phyloP scores from a whole-genome alignment of 2,888 invertebrate species.

The Venustoraphidia nigricollis region DNA sequence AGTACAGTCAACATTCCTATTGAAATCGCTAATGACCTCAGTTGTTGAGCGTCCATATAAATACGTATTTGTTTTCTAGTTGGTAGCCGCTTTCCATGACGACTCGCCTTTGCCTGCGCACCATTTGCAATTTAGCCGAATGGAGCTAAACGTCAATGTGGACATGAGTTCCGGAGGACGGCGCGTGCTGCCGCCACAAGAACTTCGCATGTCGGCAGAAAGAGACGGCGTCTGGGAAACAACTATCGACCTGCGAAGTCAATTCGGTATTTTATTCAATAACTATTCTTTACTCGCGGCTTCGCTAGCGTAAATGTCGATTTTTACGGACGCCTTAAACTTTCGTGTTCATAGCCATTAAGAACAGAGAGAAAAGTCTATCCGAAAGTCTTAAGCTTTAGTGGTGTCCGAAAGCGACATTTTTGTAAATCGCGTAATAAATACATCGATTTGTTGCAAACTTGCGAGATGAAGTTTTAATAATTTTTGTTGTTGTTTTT shows the following conservation, averaged over 20 bases:
- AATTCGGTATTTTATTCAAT: slow-evolving; percentile 31
- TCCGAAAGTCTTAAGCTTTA: no score
- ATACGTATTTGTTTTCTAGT: slow-evolving; percentile 27
- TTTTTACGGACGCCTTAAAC: no score
- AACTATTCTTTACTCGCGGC: background rate
- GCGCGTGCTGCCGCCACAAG: slow-evolving; percentile 41
- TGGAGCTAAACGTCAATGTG: slow-evolving; percentile 50
- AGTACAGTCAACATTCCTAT: no score
- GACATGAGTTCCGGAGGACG: slow-evolving; percentile 46
- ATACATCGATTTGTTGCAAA: no score
- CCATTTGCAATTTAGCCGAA: slow-evolving; percentile 43
- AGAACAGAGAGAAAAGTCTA: no score
- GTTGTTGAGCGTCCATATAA: background rate
- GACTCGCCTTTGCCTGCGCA: slow-evolving; percentile 59
- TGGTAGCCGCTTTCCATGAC: slow-evolving; percentile 83
- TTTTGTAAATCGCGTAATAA: no score
- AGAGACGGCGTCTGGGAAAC: slow-evolving; percentile 70
- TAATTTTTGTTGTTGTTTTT: no score
- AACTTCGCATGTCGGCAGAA: slow-evolving; percentile 46
- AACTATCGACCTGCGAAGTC: slow-evolving; percentile 55
- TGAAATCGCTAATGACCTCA: background rate
- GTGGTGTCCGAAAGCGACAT: no score
- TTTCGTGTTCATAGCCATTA: no score
- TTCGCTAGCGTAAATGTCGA: no score
- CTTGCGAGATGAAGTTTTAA: no score